Conservation (phyloP, 92 coral and sea anemone species). For the Parazoanthus darwini region DNA sequence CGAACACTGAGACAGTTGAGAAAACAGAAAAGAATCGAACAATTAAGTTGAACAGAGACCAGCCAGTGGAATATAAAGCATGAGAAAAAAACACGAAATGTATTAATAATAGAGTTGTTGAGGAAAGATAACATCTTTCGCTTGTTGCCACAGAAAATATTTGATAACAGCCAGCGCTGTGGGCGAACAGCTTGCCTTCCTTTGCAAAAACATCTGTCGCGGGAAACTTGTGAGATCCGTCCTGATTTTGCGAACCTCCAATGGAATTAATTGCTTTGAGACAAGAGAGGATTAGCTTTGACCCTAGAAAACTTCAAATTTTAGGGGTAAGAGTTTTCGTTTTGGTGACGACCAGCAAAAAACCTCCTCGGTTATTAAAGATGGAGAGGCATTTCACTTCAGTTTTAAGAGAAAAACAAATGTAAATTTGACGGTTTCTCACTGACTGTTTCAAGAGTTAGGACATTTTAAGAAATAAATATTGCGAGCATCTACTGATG, state of each 20-base stretch:
- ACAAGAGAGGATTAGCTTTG: not conserved
- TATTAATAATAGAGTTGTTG: not conserved
- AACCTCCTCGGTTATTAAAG: too few species aligned
- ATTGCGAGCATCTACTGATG: too few species aligned
- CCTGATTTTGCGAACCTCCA: not conserved
- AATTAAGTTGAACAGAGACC: not conserved
- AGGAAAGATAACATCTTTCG: slow-evolving; percentile 1
- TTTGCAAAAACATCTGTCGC: not conserved
- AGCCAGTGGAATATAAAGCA: not conserved
- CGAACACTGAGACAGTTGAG: not conserved
- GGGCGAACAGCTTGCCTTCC: not conserved
- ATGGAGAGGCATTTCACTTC: too few species aligned
- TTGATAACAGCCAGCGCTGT: not conserved
- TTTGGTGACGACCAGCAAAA: too few species aligned
- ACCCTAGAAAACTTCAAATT: too few species aligned
- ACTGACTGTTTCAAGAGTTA: too few species aligned
- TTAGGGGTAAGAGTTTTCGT: too few species aligned
- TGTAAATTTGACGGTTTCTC: too few species aligned
- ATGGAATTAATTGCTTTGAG: not conserved
- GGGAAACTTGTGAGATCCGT: not conserved
- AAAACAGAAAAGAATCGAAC: not conserved
- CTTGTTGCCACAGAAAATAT: not conserved
- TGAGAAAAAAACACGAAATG: not conserved
- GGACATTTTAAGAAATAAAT: too few species aligned
- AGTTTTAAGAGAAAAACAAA: too few species aligned